Percentiles rank a stretch among this genome's conserved stretches.
Evolutionary conservation across 2,888 invertebrate genomes (phyloP).

Genomic region (Cephonodes hylas): DNA sequence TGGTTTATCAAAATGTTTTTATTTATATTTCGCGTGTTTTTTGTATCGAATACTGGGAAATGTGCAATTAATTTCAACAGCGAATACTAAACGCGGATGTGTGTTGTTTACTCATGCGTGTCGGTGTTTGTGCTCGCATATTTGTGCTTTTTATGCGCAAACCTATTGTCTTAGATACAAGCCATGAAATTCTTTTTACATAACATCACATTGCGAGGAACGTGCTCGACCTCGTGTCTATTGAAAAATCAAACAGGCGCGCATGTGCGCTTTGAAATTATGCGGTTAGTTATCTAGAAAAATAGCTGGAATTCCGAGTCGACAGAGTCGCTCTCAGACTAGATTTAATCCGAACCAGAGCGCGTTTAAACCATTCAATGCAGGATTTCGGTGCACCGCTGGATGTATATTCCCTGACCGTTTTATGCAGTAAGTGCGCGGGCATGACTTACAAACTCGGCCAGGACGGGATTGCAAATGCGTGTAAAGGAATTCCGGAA

Average conservation of each 20-base stretch:
- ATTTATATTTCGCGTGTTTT: not conserved
- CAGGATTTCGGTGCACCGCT: constrained; percentile 19
- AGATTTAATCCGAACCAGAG: not conserved
- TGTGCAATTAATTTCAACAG: not conserved
- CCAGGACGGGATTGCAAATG: constrained; percentile 74
- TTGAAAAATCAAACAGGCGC: constrained; percentile 44
- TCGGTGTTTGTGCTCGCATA: not conserved
- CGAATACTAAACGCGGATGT: not conserved
- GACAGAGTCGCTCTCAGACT: constrained; percentile 15
- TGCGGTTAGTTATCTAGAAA: constrained; percentile 49
- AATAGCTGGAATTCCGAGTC: constrained; percentile 37
- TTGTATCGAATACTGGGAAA: not conserved
- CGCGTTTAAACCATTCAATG: constrained; percentile 10
- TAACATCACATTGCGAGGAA: constrained; percentile 37
- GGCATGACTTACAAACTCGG: constrained; percentile 19
- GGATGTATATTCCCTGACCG: constrained; percentile 2
- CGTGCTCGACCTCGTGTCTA: constrained; percentile 34
- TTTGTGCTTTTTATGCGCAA: not conserved
- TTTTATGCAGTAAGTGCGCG: constrained; percentile 11
- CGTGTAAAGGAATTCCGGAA: constrained; percentile 74
- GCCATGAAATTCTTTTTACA: constrained; percentile 22
- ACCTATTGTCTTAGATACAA: constrained; percentile 16
- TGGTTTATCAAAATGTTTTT: not conserved
- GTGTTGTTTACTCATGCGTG: not conserved
- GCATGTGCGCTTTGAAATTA: constrained; percentile 44